A percentile compares a stretch with the other conserved stretches of the same genome.
Conservation (phyloP, 1,140 invertebrate genomes). For the Trypoxylus dichotomus region DNA sequence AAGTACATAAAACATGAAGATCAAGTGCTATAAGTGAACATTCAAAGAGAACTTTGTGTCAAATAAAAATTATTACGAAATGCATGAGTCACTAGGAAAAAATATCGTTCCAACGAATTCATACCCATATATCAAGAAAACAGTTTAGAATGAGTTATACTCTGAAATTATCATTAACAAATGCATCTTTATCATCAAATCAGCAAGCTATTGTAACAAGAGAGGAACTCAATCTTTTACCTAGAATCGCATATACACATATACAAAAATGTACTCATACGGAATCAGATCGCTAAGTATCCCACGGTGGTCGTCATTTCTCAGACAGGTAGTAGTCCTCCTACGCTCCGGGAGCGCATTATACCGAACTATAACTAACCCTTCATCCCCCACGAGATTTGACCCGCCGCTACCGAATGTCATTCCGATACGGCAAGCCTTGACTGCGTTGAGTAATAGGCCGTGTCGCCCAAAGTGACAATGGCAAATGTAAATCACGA, state of each 20-base stretch:
- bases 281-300: not conserved
- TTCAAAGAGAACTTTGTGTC: no score
- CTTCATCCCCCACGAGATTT: constrained; percentile 15
- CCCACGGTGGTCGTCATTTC: constrained; percentile 12
- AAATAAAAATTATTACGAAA: no score
- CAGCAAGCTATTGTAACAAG: not conserved
- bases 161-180: constrained; percentile 4
- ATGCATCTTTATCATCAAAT: constrained; percentile 9
- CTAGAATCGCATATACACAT: not conserved
- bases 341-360: not conserved
- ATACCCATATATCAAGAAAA: no score
- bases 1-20: no score
- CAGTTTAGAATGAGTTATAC: not conserved
- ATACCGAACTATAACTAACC: not conserved
- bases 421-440: not conserved
- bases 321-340: constrained; percentile 11
- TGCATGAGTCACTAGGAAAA: no score
- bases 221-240: not conserved
- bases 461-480: constrained; percentile 10
- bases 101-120: no score
- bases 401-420: constrained; percentile 7
- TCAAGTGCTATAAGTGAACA: no score
- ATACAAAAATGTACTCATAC: not conserved
- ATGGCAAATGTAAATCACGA: constrained; percentile 14
- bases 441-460: constrained; percentile 1